Evolutionary conservation across 2,797 vertebrate species (phyloP), one percentile per base, ranked within the genome.

Genomic region (Intellagama lesueurii): DNA sequence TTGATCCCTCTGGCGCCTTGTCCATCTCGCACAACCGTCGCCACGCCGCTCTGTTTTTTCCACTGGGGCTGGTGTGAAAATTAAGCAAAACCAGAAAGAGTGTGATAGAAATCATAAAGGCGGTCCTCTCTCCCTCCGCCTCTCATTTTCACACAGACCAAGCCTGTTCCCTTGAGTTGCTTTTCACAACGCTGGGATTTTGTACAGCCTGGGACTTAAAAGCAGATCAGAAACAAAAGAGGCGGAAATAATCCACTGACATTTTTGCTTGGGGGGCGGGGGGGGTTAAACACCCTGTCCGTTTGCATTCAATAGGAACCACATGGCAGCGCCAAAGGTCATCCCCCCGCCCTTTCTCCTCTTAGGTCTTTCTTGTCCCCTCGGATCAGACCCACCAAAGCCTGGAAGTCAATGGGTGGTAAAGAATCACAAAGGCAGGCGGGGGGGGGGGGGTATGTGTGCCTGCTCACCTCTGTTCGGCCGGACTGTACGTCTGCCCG

Each of bases 401-500:
- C 0, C 60, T 0, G 7, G 78, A 85, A 92, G 91, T 56, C 44
- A 6, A 91, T 28, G 91, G 94, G 77, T 77, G 92, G 44, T 14
- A 72, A 85, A 47, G 56, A 32, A 80, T 22, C 69, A 49, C 91
- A 90, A 89, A 60, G 56, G 75, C n/a, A 4, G 32, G 78, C 86
- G 91, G 83, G 90, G 88, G 87, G 75, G 83, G 77, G 60, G 77
- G 40, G 92, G 92, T 82, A 49, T 1, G 16, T 11, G 16, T 4
- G 60, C 69, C 73, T 49, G 44, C 98, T 99, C 97, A 99, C 99
- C 99, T 99, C 96, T 99, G 98, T 93, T 98, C 98, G 1, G 97
- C 97, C 0, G 98, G 98, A 96, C 98, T 99, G 97, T 99, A 99
- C 96, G 99, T 99, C 98, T 99, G 98, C 93, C 99, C 98, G 96